Evolutionary conservation across 2,797 vertebrate species (phyloP), one percentile per base, ranked within the genome.

Genomic region (Perodicticus potto): DNA sequence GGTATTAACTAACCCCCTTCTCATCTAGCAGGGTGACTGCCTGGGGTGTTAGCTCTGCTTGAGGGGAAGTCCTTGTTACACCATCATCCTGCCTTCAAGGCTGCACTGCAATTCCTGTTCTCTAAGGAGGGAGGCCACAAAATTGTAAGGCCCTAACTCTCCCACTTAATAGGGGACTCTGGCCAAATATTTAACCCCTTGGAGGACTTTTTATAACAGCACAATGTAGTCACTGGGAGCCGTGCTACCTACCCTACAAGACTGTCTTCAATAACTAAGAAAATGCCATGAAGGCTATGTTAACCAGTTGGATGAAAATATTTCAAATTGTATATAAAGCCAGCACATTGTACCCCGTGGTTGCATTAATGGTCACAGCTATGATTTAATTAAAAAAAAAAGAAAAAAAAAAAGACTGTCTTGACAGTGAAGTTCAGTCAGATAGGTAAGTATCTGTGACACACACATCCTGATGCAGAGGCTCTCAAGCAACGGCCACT

Each of bases 31-130:
- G 1, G 0, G 70, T 0, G 25, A 65, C n/a, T 34, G 59, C 53
- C 74, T 23, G 17, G 12, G n/a, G 29, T 5, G 23, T 77, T 7
- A 11, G 55, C 40, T 34, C 22, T 5, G 1, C 49, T 9, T 0
- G 8, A 91, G 53, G 65, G 53, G 57, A 81, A 76, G 59, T 90
- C 59, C 19, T 0, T 5, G 9, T 70, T 76, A 45, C 80, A n/a
- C 14, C 73, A 83, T 49, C 40, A 5, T 17, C 13, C 70, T 22
- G 37, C 16, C 69, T 86, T 88, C 74, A 43, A 78, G 78, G 40
- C 27, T 34, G 23, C 2, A 0, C 0, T 65, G 86, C 11, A 34
- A n/a, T 20, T 43, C 40, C 43, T 55, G 34, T 45, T 53, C 14
- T 55, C 5, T 7, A 43, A 78, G 80, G 72, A 49, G 49, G 49